A percentile compares a stretch with the other conserved stretches of the same genome.
phyloP scores from a whole-genome alignment of 2,888 invertebrate genomes.

The Galeopsomyia nigrocyanea region DNA sequence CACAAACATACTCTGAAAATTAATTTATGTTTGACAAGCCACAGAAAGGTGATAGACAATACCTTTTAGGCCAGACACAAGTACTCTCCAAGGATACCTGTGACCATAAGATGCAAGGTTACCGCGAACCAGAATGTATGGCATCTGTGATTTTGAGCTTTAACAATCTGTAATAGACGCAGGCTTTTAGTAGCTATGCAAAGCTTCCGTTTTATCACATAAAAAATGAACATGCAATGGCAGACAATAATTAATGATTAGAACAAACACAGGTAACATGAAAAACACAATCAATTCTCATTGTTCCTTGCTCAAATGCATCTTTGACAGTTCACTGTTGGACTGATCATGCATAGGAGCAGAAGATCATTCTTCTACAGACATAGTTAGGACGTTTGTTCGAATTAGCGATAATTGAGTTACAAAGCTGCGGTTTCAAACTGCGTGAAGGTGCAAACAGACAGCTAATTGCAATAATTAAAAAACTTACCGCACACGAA shows the following conservation, averaged over 20 bases:
- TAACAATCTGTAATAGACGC: slow-evolving; percentile 47
- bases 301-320: slow-evolving; percentile 4
- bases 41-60: slow-evolving; percentile 53
- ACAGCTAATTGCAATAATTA: slow-evolving; percentile 4
- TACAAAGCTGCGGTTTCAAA: not conserved
- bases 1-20: slow-evolving; percentile 10
- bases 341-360: slow-evolving; percentile 7
- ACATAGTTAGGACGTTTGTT: slow-evolving; percentile 28
- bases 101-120: slow-evolving; percentile 89
- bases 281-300: slow-evolving; percentile 4
- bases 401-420: slow-evolving; percentile 32
- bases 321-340: slow-evolving; percentile 6
- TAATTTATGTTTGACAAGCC: slow-evolving; percentile 26
- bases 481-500: slow-evolving; percentile 33
- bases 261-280: slow-evolving; percentile 1
- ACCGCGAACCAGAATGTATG: slow-evolving; percentile 91
- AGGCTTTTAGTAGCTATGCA: slow-evolving; percentile 33
- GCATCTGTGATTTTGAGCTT: slow-evolving; percentile 73
- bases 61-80: slow-evolving; percentile 90
- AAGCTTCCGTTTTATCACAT: slow-evolving; percentile 3
- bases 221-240: slow-evolving; percentile 12
- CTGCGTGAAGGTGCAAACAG: slow-evolving; percentile 6
- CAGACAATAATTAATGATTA: not conserved
- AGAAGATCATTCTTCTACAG: slow-evolving; percentile 12
- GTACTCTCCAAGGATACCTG: slow-evolving; percentile 88